phyloP scores from a whole-genome alignment of 2,888 invertebrate species.

The Hermaeophaga mercurialis region DNA sequence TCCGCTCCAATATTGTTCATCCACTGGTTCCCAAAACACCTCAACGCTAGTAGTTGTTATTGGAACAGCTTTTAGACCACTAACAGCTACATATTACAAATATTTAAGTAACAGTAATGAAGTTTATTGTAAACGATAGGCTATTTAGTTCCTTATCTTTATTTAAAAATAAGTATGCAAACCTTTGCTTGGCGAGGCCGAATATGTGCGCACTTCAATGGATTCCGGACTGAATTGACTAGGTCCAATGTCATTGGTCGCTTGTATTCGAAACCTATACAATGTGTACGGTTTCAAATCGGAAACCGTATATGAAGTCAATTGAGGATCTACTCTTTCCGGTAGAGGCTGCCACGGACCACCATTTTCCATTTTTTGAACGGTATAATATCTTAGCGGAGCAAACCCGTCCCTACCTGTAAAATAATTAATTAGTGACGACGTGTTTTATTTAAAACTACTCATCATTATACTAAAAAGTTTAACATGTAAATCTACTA shows the following conservation, averaged over 20 bases:
- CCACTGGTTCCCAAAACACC: slow-evolving; percentile 86
- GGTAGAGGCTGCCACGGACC: slow-evolving; percentile 85
- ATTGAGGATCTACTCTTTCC: slow-evolving; percentile 84
- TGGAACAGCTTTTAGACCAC: slow-evolving; percentile 84
- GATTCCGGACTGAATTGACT: slow-evolving; percentile 91
- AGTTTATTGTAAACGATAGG: no score
- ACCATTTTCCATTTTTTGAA: slow-evolving; percentile 86
- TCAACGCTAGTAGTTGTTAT: slow-evolving; percentile 93
- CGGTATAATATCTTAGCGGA: slow-evolving; percentile 90
- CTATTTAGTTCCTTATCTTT: no score
- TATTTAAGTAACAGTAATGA: no score
- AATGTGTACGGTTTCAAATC: slow-evolving; percentile 85
- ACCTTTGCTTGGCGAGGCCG: slow-evolving; percentile 84
- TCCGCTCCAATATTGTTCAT: slow-evolving; percentile 84
- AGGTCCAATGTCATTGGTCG: slow-evolving; percentile 94
- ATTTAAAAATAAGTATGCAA: neutral
- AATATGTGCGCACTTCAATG: slow-evolving; percentile 82
- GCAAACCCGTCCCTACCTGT: slow-evolving; percentile 86
- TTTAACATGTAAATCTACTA: no score
- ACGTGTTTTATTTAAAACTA: no score
- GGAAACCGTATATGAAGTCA: slow-evolving; percentile 85
- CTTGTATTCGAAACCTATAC: slow-evolving; percentile 92
- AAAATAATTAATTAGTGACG: no score
- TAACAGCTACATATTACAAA: slow-evolving; percentile 38
- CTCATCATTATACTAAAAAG: no score